Conservation (phyloP, 2,888 invertebrate species). For the Tinea semifulvella region DNA sequence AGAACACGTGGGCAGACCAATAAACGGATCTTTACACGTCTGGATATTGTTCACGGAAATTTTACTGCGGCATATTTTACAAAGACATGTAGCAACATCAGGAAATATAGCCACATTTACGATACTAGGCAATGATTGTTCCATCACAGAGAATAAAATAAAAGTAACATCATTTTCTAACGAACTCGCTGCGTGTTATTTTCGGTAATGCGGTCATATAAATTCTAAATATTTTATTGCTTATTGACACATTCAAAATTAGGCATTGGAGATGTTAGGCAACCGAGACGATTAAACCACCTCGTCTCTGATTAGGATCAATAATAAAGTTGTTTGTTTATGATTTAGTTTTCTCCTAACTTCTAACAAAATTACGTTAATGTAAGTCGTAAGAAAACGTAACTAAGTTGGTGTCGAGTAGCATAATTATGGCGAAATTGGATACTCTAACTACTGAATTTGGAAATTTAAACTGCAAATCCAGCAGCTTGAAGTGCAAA, state of each 20-base stretch:
- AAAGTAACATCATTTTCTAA: constrained; percentile 10
- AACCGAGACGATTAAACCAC: constrained; percentile 16
- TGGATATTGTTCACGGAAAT: constrained; percentile 43
- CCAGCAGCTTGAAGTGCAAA: constrained; percentile 9
- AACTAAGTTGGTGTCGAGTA: background rate
- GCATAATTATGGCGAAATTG: constrained; percentile 12
- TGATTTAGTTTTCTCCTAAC: background rate
- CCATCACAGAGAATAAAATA: background rate
- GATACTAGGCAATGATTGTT: constrained; percentile 34
- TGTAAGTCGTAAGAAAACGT: background rate
- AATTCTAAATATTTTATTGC: constrained; percentile 13
- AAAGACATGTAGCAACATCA: constrained; percentile 15
- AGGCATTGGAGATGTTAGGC: constrained; percentile 16
- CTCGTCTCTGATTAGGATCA: constrained; percentile 18
- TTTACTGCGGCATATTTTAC: constrained; percentile 56
- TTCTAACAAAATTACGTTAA: constrained; percentile 5
- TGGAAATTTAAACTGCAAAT: constrained; percentile 13
- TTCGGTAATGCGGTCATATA: constrained; percentile 2
- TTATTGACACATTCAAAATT: constrained; percentile 12
- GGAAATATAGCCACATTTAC: constrained; percentile 29
- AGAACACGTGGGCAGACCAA: constrained; percentile 44
- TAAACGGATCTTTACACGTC: constrained; percentile 53
- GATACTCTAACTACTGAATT: constrained; percentile 7
- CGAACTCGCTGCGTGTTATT: constrained; percentile 3
- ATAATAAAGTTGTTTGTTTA: constrained; percentile 15